Evolutionary conservation across 2,113 vertebrate genomes (phyloP), one percentile per base, ranked within the genome.

Genomic region (Hypocryptadius cinnamomeus): DNA sequence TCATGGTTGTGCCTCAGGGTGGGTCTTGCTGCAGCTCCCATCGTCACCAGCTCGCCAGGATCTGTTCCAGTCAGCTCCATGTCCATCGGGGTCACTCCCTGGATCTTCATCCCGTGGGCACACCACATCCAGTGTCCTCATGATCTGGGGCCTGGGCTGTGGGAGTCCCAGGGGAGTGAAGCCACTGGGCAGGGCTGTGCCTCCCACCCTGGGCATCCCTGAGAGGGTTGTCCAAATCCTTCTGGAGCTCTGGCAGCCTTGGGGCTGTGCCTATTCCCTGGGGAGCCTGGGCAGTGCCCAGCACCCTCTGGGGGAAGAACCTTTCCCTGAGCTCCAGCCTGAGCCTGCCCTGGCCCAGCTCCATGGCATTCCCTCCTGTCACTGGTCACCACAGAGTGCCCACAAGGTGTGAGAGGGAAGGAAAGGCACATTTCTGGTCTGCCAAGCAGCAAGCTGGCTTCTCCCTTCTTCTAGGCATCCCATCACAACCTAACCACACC

Each of bases 221-320:
- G 53, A 1, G 1, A 51, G 39, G 0, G 0, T 0, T 40, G 17
- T 27, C 28, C 47, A 35, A 61, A 31, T 0, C 0, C 6, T 68
- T 20, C 78, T 35, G 8, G 54, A 27, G 70, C 53, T 60, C 69
- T 35, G 51, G 8, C 68, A 73, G 33, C 37, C 5, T 51, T 0
- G 1, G 44, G 44, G 13, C 23, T 0, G 4, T 66, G 19, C 33
- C 39, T 33, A 17, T 44, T 19, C 51, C 77, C 27, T 66, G 60
- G 37, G 37, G 45, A 45, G 51, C 60, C 59, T 80, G 60, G 10
- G 9, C 60, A 74, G 53, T 60, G 45, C 45, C 20, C 28, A 51
- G 23, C 45, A 60, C 16, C 37, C 53, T 68, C 78, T 66, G n/a
- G 19, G 37, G 16, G 13, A 42, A 60, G 44, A 50, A 10, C 8